phyloP scores from a whole-genome alignment of 2,888 invertebrate species.

The Plemyria rubiginata region DNA sequence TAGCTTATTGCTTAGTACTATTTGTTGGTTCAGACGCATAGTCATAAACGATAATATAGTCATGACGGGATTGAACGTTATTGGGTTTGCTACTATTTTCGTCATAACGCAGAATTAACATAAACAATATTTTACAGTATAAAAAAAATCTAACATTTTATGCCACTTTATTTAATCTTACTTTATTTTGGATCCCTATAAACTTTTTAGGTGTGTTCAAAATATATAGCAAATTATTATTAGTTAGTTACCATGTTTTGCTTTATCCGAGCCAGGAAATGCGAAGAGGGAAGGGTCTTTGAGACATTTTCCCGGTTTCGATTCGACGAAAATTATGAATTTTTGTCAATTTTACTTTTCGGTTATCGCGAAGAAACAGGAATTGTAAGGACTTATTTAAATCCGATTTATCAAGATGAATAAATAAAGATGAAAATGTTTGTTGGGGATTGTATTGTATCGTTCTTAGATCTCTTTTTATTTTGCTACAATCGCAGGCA shows the following conservation, averaged over 20 bases:
- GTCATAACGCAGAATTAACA: too few species aligned
- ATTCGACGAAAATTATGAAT: slow-evolving; percentile 37
- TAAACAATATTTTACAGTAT: too few species aligned
- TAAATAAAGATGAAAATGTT: slow-evolving; percentile 13
- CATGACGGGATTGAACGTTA: too few species aligned
- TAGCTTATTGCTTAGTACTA: too few species aligned
- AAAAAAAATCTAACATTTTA: too few species aligned
- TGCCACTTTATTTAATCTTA: too few species aligned
- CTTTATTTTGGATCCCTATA: too few species aligned
- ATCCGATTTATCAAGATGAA: slow-evolving; percentile 20
- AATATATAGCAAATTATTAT: too few species aligned
- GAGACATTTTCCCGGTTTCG: slow-evolving; percentile 38
- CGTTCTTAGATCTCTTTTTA: neutral
- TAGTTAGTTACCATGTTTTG: slow-evolving; percentile 8
- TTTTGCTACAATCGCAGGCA: neutral
- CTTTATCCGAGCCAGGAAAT: neutral
- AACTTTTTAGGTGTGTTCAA: too few species aligned
- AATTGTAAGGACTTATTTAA: slow-evolving; percentile 17
- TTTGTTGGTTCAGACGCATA: too few species aligned
- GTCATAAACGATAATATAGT: too few species aligned
- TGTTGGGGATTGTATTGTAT: neutral
- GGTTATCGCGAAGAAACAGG: slow-evolving; percentile 39
- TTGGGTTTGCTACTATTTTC: too few species aligned
- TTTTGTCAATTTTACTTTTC: slow-evolving; percentile 38
- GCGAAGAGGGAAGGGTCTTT: slow-evolving; percentile 19